Evolutionary conservation across 2,113 vertebrate genomes (phyloP).

Genomic region (rabbit (Oryctolagus cuniculus)): mOryCun1.1 NC_091437.1:33812001-33812500

Average conservation of each 20-base stretch:
- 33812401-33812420: no score
- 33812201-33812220: background rate
- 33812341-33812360: background rate
- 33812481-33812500: no score
- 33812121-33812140: background rate
- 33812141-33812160: background rate
- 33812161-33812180: background rate
- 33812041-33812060: background rate
- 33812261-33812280: background rate
- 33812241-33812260: slow-evolving; percentile 19
- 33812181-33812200: background rate
- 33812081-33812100: background rate
- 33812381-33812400: no score
- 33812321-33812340: slow-evolving; percentile 5
- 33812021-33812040: background rate
- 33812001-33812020: background rate
- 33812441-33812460: no score
- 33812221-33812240: background rate
- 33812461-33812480: no score
- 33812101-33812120: background rate
- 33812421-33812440: no score
- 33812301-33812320: background rate
- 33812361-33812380: background rate
- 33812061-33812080: background rate
- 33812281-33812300: background rate